Percentiles rank a stretch among this genome's conserved stretches.
Conservation (phyloP, 2,888 invertebrate genomes). For the Mimachlamys varia region DNA sequence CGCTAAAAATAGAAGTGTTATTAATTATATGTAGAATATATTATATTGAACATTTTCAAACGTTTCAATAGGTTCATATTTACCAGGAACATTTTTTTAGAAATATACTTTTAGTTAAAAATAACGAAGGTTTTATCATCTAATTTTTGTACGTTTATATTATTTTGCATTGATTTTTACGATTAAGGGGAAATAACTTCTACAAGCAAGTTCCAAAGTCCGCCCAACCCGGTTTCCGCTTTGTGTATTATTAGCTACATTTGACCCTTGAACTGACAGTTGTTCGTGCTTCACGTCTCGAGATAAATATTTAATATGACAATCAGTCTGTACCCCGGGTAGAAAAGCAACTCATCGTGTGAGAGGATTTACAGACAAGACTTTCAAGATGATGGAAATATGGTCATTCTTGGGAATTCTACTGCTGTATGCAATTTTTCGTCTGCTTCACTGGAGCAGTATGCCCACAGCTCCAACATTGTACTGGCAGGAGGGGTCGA, state of each 20-base stretch:
- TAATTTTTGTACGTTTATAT: background rate
- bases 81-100: too few species aligned
- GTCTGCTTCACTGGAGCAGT: slow-evolving; percentile 72
- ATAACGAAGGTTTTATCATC: too few species aligned
- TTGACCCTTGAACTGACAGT: slow-evolving; percentile 4
- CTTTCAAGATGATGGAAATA: slow-evolving; percentile 51
- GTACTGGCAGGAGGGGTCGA: slow-evolving; percentile 63
- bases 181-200: background rate
- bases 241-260: background rate
- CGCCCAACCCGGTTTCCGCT: background rate
- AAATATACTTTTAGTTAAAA: too few species aligned
- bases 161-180: background rate
- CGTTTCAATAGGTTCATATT: too few species aligned
- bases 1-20: background rate
- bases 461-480: slow-evolving; percentile 69
- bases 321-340: background rate
- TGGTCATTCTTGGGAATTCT: slow-evolving; percentile 49
- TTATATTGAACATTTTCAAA: background rate
- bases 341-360: background rate
- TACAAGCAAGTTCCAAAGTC: background rate
- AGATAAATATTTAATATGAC: background rate
- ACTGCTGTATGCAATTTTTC: slow-evolving; percentile 59
- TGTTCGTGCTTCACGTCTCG: background rate
- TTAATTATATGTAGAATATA: too few species aligned
- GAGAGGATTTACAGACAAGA: background rate